Evolutionary conservation across 2,888 invertebrate genomes (phyloP), one percentile per base, ranked within the genome.

Genomic region (Microplitis deprimator): DNA sequence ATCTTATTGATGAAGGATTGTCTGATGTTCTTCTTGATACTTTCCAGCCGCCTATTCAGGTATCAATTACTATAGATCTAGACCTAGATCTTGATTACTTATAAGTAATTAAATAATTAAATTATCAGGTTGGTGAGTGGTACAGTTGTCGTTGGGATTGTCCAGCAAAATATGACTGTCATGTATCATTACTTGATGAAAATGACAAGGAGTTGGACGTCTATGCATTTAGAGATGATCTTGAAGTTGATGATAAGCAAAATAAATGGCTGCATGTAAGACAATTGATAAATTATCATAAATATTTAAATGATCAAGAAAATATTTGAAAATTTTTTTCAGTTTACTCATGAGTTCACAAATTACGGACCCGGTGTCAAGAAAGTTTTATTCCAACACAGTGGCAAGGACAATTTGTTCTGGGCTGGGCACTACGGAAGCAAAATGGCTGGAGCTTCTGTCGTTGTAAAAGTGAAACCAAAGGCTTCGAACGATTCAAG

Each of bases 391-490:
- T 93, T 93, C 82, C 83, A 83, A 76, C 93, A 94, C 85, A 85
- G 85, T 77, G 94, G 94, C 13, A 86, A 85, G 72, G 94, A 94
- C 84, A 89, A 85, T 1, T 91, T 91, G 81, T 94, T 91, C 88
- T 94, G 94, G 94, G 91, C 91, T 64, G 94, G 94, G 10, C 91
- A 93, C 87, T 94, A 93, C 89, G 94, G 94, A 7, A 90, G 91
- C 77, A 94, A 94, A 91, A 93, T 94, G 91, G 91, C 93, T 68
- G 92, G 93, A 29, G 92, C 92, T 8, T 90, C 90, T 69, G 88
- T 93, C 0, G 60, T 78, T 40, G 77, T 84, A 2, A 82, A 79
- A 74, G 41, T 82, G 3, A 5, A 50, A 13, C 50, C 50, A 50
- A 50, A 50, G 13, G 13, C 38, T 4, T 8, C 73, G 70, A 10